phyloP scores from a whole-genome alignment of 2,113 vertebrate genomes.

The Crotalus horridus region DNA sequence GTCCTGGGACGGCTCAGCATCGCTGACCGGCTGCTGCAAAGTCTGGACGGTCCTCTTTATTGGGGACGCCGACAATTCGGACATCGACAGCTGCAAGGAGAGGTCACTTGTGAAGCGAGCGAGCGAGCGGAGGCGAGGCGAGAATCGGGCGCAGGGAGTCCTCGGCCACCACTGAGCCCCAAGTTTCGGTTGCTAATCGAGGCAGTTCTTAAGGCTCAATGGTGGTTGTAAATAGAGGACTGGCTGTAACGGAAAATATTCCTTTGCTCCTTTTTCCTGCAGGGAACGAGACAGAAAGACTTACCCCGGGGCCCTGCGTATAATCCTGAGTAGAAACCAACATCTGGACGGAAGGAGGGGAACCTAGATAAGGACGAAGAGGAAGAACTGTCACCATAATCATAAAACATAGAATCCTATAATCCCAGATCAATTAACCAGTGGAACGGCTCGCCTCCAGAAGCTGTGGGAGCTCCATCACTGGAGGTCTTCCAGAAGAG shows the following conservation, averaged over 20 bases:
- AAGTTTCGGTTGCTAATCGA: no score
- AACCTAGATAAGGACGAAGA: constrained; percentile 17
- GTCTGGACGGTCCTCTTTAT: constrained; percentile 55
- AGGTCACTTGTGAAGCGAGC: neutral
- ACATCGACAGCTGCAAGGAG: constrained; percentile 79
- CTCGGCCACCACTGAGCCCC: no score
- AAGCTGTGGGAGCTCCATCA: no score
- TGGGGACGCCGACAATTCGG: constrained; percentile 78
- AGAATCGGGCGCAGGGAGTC: no score
- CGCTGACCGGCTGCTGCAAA: constrained; percentile 51
- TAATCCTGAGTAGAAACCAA: constrained; percentile 62
- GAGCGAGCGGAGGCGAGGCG: neutral
- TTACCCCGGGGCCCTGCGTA: constrained; percentile 81
- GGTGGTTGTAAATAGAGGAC: no score
- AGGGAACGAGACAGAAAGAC: constrained; percentile 41
- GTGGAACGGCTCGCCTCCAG: no score
- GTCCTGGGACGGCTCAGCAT: constrained; percentile 57
- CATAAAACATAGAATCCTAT: neutral
- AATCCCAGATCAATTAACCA: no score
- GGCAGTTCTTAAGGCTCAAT: no score
- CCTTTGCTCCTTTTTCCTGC: neutral
- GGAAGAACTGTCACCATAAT: neutral
- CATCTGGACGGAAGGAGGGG: fast-evolving
- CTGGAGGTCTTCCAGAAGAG: no score
- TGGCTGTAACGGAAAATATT: no score